Evolutionary conservation across 2,113 vertebrate species (phyloP).

Genomic region (Triplophysa siluroides): DNA sequence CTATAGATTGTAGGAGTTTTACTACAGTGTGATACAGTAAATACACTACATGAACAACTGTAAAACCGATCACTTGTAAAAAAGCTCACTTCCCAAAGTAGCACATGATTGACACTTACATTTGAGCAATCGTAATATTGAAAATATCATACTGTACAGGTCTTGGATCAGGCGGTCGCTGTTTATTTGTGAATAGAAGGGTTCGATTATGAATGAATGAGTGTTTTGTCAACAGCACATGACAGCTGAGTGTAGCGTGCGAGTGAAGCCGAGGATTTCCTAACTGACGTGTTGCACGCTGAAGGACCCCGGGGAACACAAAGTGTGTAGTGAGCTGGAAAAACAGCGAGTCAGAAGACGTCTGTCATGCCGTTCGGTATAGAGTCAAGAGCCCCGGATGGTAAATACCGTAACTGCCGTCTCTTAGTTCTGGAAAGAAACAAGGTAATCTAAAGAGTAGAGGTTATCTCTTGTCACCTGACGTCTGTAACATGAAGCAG

Average conservation of each 20-base stretch:
- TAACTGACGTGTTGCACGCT: slow-evolving; percentile 32
- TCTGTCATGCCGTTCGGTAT: slow-evolving; percentile 40
- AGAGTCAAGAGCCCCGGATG: background rate
- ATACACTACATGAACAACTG: too few relatives aligned
- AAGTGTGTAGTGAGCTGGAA: slow-evolving; percentile 43
- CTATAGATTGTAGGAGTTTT: too few relatives aligned
- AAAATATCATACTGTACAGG: background rate
- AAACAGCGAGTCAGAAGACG: slow-evolving; percentile 31
- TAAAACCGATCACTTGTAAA: too few relatives aligned
- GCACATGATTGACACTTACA: too few relatives aligned
- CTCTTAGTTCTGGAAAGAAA: too few relatives aligned
- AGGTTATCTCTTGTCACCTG: background rate
- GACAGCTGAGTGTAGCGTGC: slow-evolving; percentile 9
- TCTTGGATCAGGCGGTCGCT: background rate
- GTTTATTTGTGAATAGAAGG: background rate
- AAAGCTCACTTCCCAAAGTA: too few relatives aligned
- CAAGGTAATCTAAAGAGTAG: background rate
- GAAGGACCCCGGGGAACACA: slow-evolving; percentile 23
- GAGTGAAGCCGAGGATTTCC: background rate
- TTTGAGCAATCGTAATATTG: background rate
- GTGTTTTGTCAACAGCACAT: background rate
- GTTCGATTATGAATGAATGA: too few relatives aligned
- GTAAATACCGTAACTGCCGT: background rate
- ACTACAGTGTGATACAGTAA: too few relatives aligned
- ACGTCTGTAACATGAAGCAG: slow-evolving; percentile 3